A percentile compares a stretch with the other conserved stretches of the same genome.
Conservation (phyloP, 2,888 invertebrate genomes). For the Epinotia bilunana region DNA sequence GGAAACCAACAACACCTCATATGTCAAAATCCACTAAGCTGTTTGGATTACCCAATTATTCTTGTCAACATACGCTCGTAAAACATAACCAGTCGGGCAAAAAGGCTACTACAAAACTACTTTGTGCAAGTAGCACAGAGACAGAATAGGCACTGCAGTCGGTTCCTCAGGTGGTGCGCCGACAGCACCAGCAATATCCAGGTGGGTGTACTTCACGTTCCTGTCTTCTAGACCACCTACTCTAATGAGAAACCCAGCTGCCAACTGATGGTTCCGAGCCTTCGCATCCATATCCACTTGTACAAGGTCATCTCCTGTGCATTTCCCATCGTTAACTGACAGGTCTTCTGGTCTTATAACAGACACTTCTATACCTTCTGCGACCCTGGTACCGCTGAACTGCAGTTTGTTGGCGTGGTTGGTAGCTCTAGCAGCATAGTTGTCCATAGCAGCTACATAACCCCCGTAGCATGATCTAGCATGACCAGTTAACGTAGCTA, state of each 20-base stretch:
- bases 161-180: conserved; percentile 88
- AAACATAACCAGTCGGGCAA: too few species aligned
- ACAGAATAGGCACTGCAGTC: conserved; percentile 88
- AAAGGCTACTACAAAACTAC: conserved; percentile 58
- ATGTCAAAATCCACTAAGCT: too few species aligned
- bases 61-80: too few species aligned
- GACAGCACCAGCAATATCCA: conserved; percentile 90
- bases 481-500: conserved; percentile 94
- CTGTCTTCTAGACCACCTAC: conserved; percentile 92
- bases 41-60: too few species aligned
- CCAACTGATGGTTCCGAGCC: conserved; percentile 78
- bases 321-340: conserved; percentile 85
- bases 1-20: too few species aligned
- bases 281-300: conserved; percentile 70
- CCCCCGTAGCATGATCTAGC: conserved; percentile 87
- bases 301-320: conserved; percentile 92
- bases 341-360: conserved; percentile 88
- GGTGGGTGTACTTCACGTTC: conserved; percentile 91
- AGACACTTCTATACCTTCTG: conserved; percentile 91
- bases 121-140: conserved; percentile 82
- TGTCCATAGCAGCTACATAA: conserved; percentile 89
- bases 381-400: conserved; percentile 86
- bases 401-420: conserved; percentile 86
- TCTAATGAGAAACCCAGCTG: conserved; percentile 88
- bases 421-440: conserved; percentile 86